phyloP scores from a whole-genome alignment of 2,113 vertebrate genomes.

The Hypomesus transpacificus region DNA sequence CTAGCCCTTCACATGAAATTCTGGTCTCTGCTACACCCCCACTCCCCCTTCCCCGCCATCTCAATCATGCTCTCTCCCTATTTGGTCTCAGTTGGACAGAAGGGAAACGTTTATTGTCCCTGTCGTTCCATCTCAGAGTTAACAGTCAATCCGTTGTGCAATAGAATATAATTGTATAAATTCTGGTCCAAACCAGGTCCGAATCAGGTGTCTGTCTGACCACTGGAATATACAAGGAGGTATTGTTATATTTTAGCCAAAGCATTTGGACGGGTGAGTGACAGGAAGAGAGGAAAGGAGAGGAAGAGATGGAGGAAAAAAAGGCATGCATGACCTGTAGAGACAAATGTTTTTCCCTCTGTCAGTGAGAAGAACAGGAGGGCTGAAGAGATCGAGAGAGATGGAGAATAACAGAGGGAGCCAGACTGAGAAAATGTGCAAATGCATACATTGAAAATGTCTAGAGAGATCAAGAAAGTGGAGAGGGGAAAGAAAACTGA shows the following conservation, averaged over 20 bases:
- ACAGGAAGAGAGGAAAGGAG: neutral
- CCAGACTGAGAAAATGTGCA: neutral
- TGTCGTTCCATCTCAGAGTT: neutral
- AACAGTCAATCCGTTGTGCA: neutral
- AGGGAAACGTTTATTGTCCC: no score
- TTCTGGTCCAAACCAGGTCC: neutral
- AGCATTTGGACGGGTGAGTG: neutral
- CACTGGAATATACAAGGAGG: neutral
- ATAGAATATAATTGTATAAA: no score
- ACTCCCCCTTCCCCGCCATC: slow-evolving; percentile 1
- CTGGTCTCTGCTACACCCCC: slow-evolving; percentile 14
- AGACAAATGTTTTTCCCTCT: neutral
- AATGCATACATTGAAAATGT: neutral
- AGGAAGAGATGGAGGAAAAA: neutral
- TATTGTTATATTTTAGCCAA: neutral
- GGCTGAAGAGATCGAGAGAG: slow-evolving; percentile 10
- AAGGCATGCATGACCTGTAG: neutral
- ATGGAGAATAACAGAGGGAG: slow-evolving; percentile 6
- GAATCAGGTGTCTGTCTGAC: neutral
- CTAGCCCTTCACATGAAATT: slow-evolving; percentile 23
- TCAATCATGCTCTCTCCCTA: slow-evolving; percentile 10
- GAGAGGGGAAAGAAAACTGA: slow-evolving; percentile 1
- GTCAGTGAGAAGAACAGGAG: neutral
- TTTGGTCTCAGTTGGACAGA: no score
- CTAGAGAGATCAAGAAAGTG: neutral